phyloP scores from a whole-genome alignment of 2,797 vertebrate species.

The Fistularia commersonii region DNA sequence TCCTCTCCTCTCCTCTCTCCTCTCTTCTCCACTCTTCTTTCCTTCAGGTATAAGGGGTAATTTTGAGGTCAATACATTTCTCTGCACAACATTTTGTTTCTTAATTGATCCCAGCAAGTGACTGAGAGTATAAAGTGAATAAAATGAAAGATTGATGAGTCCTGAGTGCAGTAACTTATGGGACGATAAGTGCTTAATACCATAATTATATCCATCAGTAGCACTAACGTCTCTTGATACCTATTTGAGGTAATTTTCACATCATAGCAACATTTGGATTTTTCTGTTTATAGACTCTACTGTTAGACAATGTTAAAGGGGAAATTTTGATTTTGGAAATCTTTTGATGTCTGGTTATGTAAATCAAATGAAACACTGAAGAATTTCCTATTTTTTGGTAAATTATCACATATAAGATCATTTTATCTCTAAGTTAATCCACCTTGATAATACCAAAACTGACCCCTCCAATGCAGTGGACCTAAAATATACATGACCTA shows the following conservation, averaged over 20 bases:
- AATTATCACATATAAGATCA: no score
- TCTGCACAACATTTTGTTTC: slow-evolving; percentile 5
- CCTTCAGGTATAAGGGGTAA: not conserved
- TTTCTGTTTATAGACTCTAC: not conserved
- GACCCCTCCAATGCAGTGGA: no score
- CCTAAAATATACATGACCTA: no score
- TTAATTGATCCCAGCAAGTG: slow-evolving; percentile 16
- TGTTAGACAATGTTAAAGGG: no score
- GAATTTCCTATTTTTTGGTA: no score
- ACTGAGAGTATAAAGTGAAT: slow-evolving; percentile 5
- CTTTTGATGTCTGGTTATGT: no score
- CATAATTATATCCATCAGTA: slow-evolving; percentile 9
- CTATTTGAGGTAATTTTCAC: not conserved
- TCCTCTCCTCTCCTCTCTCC: not conserved
- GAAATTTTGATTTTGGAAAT: no score
- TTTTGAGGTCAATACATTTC: not conserved
- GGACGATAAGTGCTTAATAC: slow-evolving; percentile 15
- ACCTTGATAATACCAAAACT: no score
- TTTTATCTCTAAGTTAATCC: no score
- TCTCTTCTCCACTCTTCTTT: not conserved
- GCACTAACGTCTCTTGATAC: not conserved
- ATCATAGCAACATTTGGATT: not conserved
- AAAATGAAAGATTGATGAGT: slow-evolving; percentile 43
- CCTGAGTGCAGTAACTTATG: slow-evolving; percentile 19
- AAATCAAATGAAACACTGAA: no score